These are phyloP conservation scores for Leptinotarsa peninsularis DNA, from an alignment of 2,888 invertebrate species.

Conservation along the genomic window DNA sequence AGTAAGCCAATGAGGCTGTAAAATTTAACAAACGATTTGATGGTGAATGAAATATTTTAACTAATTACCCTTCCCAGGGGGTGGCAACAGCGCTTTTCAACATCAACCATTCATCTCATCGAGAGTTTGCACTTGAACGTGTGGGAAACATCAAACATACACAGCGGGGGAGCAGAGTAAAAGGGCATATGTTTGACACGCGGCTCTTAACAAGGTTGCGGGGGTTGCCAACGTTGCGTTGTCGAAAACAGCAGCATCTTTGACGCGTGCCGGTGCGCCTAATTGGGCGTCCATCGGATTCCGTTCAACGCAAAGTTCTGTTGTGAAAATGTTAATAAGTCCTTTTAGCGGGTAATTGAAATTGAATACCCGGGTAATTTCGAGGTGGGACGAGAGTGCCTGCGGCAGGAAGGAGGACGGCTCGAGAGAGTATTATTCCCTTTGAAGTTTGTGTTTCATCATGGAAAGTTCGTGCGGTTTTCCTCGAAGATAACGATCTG, in stretches of 20 bases:
- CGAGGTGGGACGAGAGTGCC: conserved; percentile 23
- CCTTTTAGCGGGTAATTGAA: conserved; percentile 38
- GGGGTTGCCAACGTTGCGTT: conserved; percentile 30
- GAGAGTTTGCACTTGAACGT: conserved; percentile 59
- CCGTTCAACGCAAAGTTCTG: conserved; percentile 39
- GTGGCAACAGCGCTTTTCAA: conserved; percentile 28
- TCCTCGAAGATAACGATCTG: no score
- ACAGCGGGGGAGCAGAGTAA: conserved; percentile 52
- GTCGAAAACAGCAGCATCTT: conserved; percentile 54
- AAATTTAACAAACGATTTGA: no score
- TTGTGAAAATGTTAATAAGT: conserved; percentile 36
- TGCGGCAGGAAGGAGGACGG: conserved; percentile 1
- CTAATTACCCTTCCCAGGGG: neutral
- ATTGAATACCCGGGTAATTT: conserved; percentile 47
- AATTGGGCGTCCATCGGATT: conserved; percentile 53
- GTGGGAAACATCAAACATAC: conserved; percentile 62
- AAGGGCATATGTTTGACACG: conserved; percentile 56
- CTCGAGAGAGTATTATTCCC: neutral
- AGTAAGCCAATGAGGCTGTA: no score
- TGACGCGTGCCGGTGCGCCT: conserved; percentile 52
- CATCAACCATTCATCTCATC: conserved; percentile 51
- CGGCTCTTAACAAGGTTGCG: conserved; percentile 55
- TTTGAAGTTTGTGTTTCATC: neutral
- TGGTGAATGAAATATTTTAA: no score
- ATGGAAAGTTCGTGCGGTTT: no score